Percentiles rank a stretch among this genome's conserved stretches.
phyloP scores from a whole-genome alignment of 2,113 vertebrate genomes.

The Tyrannus savana region DNA sequence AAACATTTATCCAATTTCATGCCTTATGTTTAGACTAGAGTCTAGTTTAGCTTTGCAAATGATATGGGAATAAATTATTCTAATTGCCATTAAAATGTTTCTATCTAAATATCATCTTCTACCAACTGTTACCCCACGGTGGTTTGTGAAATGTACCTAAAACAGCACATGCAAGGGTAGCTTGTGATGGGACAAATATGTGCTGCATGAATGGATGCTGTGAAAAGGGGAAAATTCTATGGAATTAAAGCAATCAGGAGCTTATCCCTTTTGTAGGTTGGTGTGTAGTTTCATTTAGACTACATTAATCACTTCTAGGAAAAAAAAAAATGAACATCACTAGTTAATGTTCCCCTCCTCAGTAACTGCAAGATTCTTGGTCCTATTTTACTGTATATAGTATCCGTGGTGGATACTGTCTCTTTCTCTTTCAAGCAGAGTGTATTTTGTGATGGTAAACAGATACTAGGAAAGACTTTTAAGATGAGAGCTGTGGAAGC shows the following conservation, averaged over 20 bases:
- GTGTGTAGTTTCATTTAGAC: neutral
- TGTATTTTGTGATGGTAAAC: neutral
- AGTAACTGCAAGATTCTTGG: neutral
- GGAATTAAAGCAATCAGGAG: neutral
- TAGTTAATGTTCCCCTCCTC: neutral
- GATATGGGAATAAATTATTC: conserved; percentile 19
- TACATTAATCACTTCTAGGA: neutral
- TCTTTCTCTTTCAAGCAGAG: neutral
- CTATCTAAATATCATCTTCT: conserved; percentile 15
- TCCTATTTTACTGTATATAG: neutral
- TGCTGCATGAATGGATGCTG: neutral
- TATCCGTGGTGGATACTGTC: neutral
- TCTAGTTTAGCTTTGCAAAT: neutral
- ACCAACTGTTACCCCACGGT: neutral
- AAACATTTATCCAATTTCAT: neutral
- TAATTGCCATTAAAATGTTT: conserved; percentile 16
- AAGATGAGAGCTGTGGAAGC: neutral
- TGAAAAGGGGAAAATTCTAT: neutral
- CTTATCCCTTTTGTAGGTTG: neutral
- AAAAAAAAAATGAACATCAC: neutral
- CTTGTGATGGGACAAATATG: neutral
- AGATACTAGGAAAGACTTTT: neutral
- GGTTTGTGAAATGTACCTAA: neutral
- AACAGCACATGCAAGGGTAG: neutral
- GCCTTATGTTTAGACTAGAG: neutral